Base-by-base conservation (phyloP, 37 sponge, comb jelly and placozoan genomes). In the Spongilla lacustris region DNA sequence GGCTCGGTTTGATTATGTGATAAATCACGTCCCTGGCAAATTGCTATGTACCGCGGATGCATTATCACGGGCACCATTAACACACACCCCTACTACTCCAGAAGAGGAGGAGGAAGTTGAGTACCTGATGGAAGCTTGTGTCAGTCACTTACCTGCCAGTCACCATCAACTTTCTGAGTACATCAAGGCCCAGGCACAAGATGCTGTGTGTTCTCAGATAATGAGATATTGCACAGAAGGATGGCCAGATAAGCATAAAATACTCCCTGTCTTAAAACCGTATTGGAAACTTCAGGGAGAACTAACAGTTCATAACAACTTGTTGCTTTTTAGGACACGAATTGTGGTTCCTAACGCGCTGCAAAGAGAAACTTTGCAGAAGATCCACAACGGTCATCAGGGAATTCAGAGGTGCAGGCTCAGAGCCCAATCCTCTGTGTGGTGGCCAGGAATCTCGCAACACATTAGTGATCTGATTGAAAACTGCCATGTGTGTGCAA, bases 301-400 rank as follows among this genome's bases (percentile, higher is more conserved):
- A 83, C 28, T 82, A 32, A 71, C 82, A 29, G 35, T 75, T 4
- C 26, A 66, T 38, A 36, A 82, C 36, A 34, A 36, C 27, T 36
- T 88, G 27, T 69, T 77, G 23, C 34, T 88, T 34, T 69, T 38
- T 69, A 50, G 58, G 10, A 6, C 35, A 34, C 46, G 88, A 10
- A 82, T 88, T 29, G 78, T 87, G 11, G 81, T 87, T 41, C 87
- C 87, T 17, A 67, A 67, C 35, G 27, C 68, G 14, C 68, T 87
- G 34, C 68, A 67, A 48, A 30, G 73, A 6, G 76, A 81, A 68
- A 75, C 81, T 23, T 13, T 81, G 68, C 25, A 80, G 34, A 86
- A 86, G 33, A 66, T 86, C 28, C 86, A 86, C 32, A 35, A 48
- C 50, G 88, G 88, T 33, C 83, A 88, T 68, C 66, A 82, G 34